Conservation (phyloP, 2,888 invertebrate genomes). For the Drosophila niveifrons region DNA sequence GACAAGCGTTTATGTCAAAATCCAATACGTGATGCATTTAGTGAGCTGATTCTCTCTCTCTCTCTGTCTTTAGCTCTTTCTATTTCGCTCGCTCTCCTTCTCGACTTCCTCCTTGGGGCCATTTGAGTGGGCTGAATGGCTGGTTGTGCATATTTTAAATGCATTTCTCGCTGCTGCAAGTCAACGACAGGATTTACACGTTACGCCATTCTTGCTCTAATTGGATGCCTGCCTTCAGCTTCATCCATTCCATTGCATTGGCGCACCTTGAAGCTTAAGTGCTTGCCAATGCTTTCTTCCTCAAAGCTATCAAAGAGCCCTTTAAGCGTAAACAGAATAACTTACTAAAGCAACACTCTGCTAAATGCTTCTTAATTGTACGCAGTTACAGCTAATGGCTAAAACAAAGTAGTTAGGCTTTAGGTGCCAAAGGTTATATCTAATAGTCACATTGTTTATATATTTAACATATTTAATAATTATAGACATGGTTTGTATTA, state of each 20-base stretch:
- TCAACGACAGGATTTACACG: slow-evolving; percentile 72
- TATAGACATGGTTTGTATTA: too few relatives aligned
- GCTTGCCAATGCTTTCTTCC: slow-evolving; percentile 37
- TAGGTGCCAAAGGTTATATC: neutral
- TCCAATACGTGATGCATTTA: slow-evolving; percentile 82
- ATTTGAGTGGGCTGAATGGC: slow-evolving; percentile 5
- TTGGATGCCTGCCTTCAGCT: slow-evolving; percentile 66
- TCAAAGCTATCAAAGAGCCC: slow-evolving; percentile 10
- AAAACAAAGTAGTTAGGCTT: neutral
- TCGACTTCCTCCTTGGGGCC: neutral
- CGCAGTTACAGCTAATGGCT: neutral
- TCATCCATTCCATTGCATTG: slow-evolving; percentile 46
- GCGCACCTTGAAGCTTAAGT: slow-evolving; percentile 34
- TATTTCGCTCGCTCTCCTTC: neutral
- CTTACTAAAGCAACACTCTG: slow-evolving; percentile 7
- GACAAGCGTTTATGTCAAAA: slow-evolving; percentile 83
- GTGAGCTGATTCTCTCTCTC: slow-evolving; percentile 31
- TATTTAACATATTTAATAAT: too few relatives aligned
- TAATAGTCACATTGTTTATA: neutral
- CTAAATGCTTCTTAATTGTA: slow-evolving; percentile 1
- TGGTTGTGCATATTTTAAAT: slow-evolving; percentile 64
- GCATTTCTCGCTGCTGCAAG: slow-evolving; percentile 67
- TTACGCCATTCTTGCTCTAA: slow-evolving; percentile 77
- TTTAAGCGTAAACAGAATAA: slow-evolving; percentile 10
- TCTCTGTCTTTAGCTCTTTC: slow-evolving; percentile 9